A percentile compares a stretch with the other conserved stretches of the same genome.
These are phyloP conservation scores for Novumbra hubbsi DNA, from an alignment of 2,797 vertebrate genomes.

Conservation along the genomic window DNA sequence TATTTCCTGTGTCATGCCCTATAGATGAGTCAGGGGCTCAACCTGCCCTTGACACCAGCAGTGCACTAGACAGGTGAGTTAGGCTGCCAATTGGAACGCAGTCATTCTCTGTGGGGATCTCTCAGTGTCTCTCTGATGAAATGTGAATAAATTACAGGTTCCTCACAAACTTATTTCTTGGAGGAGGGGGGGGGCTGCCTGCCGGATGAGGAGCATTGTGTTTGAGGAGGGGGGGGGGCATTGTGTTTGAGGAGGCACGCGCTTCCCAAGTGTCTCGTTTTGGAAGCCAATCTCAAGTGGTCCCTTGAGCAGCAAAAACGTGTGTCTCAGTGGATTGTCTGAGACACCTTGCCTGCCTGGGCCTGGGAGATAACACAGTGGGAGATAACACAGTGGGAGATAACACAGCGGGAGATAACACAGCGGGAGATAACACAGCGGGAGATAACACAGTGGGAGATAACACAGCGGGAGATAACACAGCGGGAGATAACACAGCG, in stretches of 20 bases:
- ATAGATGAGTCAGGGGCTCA: not conserved
- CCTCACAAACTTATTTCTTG: not conserved
- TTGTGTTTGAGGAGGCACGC: conserved; percentile 12
- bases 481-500: too few relatives aligned
- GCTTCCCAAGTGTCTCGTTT: not conserved
- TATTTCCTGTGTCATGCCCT: not conserved
- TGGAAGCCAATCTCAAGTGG: not conserved
- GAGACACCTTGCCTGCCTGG: not conserved
- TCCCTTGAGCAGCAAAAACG: not conserved
- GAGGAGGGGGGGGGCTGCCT: too few relatives aligned
- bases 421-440: too few relatives aligned
- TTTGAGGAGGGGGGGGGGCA: not conserved
- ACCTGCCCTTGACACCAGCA: too few relatives aligned
- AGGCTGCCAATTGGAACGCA: not conserved
- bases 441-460: not conserved
- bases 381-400: not conserved
- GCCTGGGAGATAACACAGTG: not conserved
- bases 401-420: not conserved
- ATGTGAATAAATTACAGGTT: not conserved
- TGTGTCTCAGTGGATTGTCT: not conserved
- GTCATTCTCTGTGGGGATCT: not conserved
- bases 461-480: not conserved
- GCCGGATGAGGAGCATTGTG: not conserved
- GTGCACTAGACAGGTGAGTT: not conserved
- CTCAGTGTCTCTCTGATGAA: not conserved